Evolutionary conservation across 2,888 invertebrate genomes (phyloP).

Genomic region (Muscina levida): DNA sequence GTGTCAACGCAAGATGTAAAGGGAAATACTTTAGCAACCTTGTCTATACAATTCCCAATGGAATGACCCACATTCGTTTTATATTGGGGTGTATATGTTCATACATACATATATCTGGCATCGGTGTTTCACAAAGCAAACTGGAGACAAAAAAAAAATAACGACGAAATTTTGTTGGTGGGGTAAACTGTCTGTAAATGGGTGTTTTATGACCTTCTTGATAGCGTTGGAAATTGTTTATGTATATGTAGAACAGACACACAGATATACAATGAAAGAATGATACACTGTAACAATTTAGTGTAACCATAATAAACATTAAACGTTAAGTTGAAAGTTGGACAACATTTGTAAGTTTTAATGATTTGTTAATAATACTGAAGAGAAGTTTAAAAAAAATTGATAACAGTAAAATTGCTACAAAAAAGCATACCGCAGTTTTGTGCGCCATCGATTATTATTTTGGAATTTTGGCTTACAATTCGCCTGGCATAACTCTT

Average conservation of each 20-base stretch:
- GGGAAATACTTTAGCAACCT: constrained; percentile 27
- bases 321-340: too few relatives aligned
- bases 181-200: constrained; percentile 37
- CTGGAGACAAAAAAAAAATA: constrained; percentile 14
- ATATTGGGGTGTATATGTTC: constrained; percentile 35
- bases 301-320: too few relatives aligned
- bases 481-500: too few relatives aligned
- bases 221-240: constrained; percentile 33
- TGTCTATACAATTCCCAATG: constrained; percentile 75
- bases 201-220: constrained; percentile 37
- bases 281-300: constrained; percentile 1
- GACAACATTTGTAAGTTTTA: too few relatives aligned
- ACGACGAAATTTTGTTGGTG: constrained; percentile 18
- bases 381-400: too few relatives aligned
- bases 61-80: constrained; percentile 78
- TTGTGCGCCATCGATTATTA: too few relatives aligned
- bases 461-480: too few relatives aligned
- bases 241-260: constrained; percentile 23
- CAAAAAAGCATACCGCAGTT: too few relatives aligned
- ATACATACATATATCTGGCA: neutral
- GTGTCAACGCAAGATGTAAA: constrained; percentile 14
- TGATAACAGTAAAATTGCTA: too few relatives aligned
- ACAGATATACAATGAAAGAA: neutral
- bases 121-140: constrained; percentile 6
- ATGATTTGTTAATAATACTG: too few relatives aligned